These are phyloP conservation scores for Drosophila borborema DNA, from an alignment of 2,888 invertebrate genomes.

Conservation along the genomic window DNA sequence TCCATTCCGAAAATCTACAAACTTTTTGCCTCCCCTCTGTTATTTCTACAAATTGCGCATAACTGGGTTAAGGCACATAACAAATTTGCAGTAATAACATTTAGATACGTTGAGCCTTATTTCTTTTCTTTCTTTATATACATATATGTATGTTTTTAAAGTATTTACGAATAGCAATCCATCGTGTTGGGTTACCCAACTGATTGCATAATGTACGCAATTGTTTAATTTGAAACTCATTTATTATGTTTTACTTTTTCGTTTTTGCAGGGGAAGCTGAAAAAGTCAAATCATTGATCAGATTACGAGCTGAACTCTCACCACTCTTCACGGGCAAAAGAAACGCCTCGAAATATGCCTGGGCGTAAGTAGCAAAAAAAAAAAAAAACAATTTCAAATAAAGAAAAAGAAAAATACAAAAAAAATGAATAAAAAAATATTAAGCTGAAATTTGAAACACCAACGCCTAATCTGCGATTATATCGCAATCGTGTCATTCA, in stretches of 20 bases:
- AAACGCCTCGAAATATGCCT: constrained; percentile 86
- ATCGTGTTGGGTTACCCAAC: constrained; percentile 20
- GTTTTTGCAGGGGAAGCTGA: constrained; percentile 84
- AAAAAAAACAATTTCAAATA: not conserved
- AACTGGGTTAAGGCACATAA: constrained; percentile 17
- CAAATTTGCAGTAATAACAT: constrained; percentile 18
- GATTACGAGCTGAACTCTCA: constrained; percentile 85
- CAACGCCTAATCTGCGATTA: constrained; percentile 32
- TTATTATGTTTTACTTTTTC: constrained; percentile 30
- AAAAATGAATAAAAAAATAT: constrained; percentile 26
- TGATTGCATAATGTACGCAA: constrained; percentile 54
- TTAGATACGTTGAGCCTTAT: constrained; percentile 5
- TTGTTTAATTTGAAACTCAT: constrained; percentile 43
- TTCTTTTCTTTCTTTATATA: not conserved
- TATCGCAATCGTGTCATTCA: constrained; percentile 22
- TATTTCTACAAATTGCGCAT: not conserved
- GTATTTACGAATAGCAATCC: constrained; percentile 24
- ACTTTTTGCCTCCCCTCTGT: not conserved
- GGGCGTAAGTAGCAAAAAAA: constrained; percentile 84
- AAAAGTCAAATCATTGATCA: constrained; percentile 85
- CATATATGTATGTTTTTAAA: not conserved
- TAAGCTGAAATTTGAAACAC: constrained; percentile 9
- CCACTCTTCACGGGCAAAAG: constrained; percentile 85
- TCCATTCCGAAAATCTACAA: constrained; percentile 2
- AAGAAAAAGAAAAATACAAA: constrained; percentile 45